Evolutionary conservation across 1,140 invertebrate genomes (phyloP).

Genomic region (Caligus rogercresseyi): DNA sequence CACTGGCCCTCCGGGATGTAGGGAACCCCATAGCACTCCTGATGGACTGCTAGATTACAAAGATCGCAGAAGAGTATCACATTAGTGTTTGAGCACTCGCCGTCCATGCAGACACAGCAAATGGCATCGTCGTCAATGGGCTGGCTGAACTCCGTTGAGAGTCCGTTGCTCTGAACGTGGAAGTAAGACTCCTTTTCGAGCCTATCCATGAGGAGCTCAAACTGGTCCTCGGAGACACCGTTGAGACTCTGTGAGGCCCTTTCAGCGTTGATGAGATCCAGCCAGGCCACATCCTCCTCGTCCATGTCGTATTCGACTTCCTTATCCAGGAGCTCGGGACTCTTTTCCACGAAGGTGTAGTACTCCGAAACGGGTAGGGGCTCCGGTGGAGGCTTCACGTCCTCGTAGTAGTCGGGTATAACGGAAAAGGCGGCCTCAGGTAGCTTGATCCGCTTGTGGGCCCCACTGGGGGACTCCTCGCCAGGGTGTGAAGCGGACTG

Average conservation of each 20-base stretch:
- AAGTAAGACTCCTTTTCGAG: conserved; percentile 95
- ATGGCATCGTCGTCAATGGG: conserved; percentile 92
- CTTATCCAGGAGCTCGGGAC: conserved; percentile 78
- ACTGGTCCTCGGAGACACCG: conserved; percentile 57
- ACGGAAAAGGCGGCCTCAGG: conserved; percentile 65
- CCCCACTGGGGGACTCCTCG: conserved; percentile 7
- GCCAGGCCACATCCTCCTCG: conserved; percentile 86
- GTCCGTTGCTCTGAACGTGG: conserved; percentile 37
- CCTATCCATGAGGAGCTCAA: conserved; percentile 88
- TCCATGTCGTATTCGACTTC: conserved; percentile 93
- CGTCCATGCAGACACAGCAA: conserved; percentile 74
- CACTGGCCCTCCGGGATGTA: conserved; percentile 98
- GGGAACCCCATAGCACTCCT: conserved; percentile 97
- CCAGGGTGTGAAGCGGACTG: neutral
- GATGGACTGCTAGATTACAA: conserved; percentile 96
- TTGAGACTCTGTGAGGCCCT: conserved; percentile 45
- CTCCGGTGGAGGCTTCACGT: conserved; percentile 40
- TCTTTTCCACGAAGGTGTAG: conserved; percentile 76
- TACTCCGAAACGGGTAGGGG: conserved; percentile 57
- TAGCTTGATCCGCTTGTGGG: conserved; percentile 29
- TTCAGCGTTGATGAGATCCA: conserved; percentile 67
- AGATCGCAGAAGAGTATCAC: conserved; percentile 96
- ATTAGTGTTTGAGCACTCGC: conserved; percentile 92
- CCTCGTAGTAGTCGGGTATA: conserved; percentile 46
- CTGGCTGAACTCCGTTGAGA: conserved; percentile 32